These are phyloP conservation scores for Gymnoscopelus braueri DNA, from an alignment of 2,797 vertebrate species.

Conservation along the genomic window DNA sequence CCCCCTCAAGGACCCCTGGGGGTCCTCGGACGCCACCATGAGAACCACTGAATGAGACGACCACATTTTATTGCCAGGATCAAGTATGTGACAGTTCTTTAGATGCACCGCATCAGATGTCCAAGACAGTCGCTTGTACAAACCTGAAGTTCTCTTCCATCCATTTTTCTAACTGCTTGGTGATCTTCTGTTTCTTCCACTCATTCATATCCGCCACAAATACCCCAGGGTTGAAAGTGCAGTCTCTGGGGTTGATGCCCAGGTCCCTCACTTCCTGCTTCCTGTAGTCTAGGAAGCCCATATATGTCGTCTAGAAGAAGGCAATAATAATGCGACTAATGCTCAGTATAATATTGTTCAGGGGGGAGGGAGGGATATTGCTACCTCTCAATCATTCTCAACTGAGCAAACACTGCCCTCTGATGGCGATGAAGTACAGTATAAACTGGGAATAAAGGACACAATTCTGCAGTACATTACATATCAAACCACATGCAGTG, in stretches of 20 bases:
- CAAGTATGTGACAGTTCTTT: no score
- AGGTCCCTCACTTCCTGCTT: constrained; percentile 90
- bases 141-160: constrained; percentile 93
- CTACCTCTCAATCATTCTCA: not conserved
- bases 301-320: constrained; percentile 89
- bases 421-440: not conserved
- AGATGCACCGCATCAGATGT: no score
- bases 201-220: constrained; percentile 92
- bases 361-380: constrained; percentile 12
- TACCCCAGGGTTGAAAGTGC: constrained; percentile 97
- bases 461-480: no score
- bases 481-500: no score
- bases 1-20: no score
- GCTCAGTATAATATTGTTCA: constrained; percentile 24
- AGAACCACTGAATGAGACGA: no score
- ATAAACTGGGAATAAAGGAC: no score
- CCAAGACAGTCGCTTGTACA: no score
- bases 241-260: constrained; percentile 93
- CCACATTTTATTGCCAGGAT: no score
- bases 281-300: constrained; percentile 97
- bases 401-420: not conserved
- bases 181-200: constrained; percentile 94
- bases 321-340: no score
- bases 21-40: no score
- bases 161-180: constrained; percentile 95